These are phyloP conservation scores for Pristionchus exspectatus DNA, from an alignment of 2,888 invertebrate species.

Conservation along the genomic window DNA sequence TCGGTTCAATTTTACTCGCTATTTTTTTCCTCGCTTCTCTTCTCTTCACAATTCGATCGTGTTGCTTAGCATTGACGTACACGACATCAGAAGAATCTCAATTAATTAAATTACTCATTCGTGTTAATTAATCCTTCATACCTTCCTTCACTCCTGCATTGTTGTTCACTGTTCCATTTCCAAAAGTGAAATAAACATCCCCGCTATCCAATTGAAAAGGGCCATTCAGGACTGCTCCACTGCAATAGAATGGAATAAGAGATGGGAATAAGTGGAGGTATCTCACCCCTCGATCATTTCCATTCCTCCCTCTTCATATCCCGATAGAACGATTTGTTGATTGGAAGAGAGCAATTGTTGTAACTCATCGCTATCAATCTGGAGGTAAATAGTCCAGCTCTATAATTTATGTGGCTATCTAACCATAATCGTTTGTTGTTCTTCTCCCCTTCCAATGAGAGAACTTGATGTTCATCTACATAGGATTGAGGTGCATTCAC, in stretches of 20 bases:
- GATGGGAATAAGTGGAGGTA: not conserved
- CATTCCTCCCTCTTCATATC: not conserved
- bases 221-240: not conserved
- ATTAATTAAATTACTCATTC: not conserved
- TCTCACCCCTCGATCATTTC: not conserved
- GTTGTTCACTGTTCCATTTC: slow-evolving; percentile 82
- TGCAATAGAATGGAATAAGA: not conserved
- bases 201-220: not conserved
- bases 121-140: not conserved
- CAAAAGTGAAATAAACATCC: not conserved
- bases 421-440: not conserved
- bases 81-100: slow-evolving; percentile 81
- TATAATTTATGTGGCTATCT: not conserved
- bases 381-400: not conserved
- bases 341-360: not conserved
- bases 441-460: not conserved
- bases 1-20: slow-evolving; percentile 85
- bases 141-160: slow-evolving; percentile 81
- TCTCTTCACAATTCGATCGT: slow-evolving; percentile 94
- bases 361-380: not conserved
- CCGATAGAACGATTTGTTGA: not conserved
- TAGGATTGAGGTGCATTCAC: not conserved
- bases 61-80: slow-evolving; percentile 98
- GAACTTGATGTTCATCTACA: not conserved
- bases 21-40: slow-evolving; percentile 94